Evolutionary conservation across 2,113 vertebrate species (phyloP), one percentile per base, ranked within the genome.

Genomic region (Nicator chloris): DNA sequence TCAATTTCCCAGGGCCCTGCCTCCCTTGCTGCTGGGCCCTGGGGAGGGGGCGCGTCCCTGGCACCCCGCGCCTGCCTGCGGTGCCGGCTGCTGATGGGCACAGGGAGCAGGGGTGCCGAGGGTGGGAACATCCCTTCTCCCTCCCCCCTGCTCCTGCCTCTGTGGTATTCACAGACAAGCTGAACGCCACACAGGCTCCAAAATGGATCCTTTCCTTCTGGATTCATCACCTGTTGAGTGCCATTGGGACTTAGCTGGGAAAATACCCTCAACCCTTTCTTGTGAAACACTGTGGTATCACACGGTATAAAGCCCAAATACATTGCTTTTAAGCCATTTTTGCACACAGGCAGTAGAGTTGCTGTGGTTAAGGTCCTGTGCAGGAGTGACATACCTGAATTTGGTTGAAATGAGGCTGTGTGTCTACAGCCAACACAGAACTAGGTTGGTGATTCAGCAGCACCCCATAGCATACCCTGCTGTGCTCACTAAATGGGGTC

Each of bases 1-100:
- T 98, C 97, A 51, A 64, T 97, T 96, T 94, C 92, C 92, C 89
- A 45, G 95, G 89, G 82, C 66, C 65, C 68, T 88, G 83, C 47
- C 81, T 89, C 91, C 31, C 15, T 45, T 16, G 53, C 78, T 96
- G 72, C 50, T 17, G 35, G 1, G 23, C 70, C 49, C 81, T 86
- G 79, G 90, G 37, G 33, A 65, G 78, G 64, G 81, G 57, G 68
- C 2, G 0, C 45, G 5, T 23, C 37, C 73, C n/a, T 11, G 0
- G 2, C 1, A 35, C 66, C 31, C 42, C 1, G 15, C 64, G 91
- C 80, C 78, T 50, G n/a, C n/a, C n/a, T n/a, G n/a, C n/a, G n/a
- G n/a, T n/a, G n/a, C n/a, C n/a, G n/a, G n/a, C n/a, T n/a, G n/a
- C n/a, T n/a, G n/a, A n/a, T n/a, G n/a, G 10, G 61, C 6, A 1